Conservation (phyloP, 2,888 invertebrate genomes). For the Lasioglossum calceatum region DNA sequence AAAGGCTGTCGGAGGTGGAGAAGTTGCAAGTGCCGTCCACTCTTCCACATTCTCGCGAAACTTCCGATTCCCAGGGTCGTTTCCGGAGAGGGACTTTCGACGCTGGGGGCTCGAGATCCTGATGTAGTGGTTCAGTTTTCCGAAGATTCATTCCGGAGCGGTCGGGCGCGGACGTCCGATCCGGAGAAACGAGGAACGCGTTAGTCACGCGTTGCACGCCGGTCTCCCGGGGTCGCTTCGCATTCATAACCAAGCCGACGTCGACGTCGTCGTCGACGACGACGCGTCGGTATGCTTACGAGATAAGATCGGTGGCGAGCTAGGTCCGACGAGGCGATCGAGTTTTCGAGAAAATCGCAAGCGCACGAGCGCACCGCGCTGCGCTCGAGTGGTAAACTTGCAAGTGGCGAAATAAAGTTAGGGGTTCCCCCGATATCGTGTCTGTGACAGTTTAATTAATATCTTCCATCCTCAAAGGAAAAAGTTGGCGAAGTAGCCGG, state of each 20-base stretch:
- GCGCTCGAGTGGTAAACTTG: conserved; percentile 80
- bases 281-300: conserved; percentile 11
- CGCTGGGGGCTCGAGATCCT: not conserved
- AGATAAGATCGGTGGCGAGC: conserved; percentile 30
- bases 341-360: not conserved
- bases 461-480: conserved; percentile 83
- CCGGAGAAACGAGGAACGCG: conserved; percentile 29
- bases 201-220: conserved; percentile 43
- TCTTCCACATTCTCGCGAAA: not conserved
- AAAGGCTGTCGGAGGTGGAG: not conserved
- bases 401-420: conserved; percentile 84
- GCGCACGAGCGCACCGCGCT: conserved; percentile 24
- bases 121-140: conserved; percentile 1
- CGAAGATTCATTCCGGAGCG: not conserved
- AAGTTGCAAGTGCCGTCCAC: conserved; percentile 3
- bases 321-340: not conserved
- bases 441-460: conserved; percentile 84
- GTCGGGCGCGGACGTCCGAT: not conserved
- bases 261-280: not conserved
- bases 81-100: not conserved
- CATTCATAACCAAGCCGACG: conserved; percentile 38
- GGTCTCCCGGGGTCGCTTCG: conserved; percentile 33
- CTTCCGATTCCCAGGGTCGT: not conserved
- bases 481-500: conserved; percentile 81
- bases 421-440: conserved; percentile 75